phyloP scores from a whole-genome alignment of 2,797 vertebrate genomes.

The Myioborus miniatus region DNA sequence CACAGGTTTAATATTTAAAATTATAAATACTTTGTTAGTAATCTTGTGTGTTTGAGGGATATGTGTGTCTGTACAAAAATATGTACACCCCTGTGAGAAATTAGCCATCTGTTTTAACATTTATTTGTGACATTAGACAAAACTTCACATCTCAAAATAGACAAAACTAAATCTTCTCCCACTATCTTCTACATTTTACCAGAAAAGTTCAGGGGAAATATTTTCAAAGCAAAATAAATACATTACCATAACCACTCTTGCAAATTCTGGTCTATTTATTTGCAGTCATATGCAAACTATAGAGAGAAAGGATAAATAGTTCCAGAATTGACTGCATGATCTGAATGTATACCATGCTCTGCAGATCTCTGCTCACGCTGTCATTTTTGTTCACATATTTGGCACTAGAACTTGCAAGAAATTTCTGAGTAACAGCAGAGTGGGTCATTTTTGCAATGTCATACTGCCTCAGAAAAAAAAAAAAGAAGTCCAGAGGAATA shows the following conservation, averaged over 20 bases:
- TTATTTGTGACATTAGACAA: slow-evolving; percentile 26
- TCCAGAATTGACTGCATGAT: not conserved
- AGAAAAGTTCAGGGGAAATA: not conserved
- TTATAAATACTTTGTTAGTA: not conserved
- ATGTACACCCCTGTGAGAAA: slow-evolving; percentile 1
- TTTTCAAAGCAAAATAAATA: slow-evolving; percentile 1
- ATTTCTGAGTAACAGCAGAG: not conserved
- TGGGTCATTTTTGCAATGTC: not conserved
- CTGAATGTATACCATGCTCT: not conserved
- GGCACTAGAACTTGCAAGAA: not conserved
- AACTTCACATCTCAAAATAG: slow-evolving; percentile 29
- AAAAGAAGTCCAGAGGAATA: not conserved
- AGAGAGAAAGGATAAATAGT: not conserved
- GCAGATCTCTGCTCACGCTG: not conserved
- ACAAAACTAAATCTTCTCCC: not conserved
- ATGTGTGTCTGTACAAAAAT: not conserved
- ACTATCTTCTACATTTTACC: not conserved
- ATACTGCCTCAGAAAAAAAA: not conserved
- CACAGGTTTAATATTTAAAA: not conserved
- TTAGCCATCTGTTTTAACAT: slow-evolving; percentile 4
- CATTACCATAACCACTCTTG: not conserved
- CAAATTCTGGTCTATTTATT: not conserved
- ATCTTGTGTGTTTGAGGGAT: not conserved
- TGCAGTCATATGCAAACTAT: not conserved
- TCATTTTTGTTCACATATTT: not conserved